Base-by-base conservation (phyloP, 1,140 invertebrate species). In the Neelides sp. region DNA sequence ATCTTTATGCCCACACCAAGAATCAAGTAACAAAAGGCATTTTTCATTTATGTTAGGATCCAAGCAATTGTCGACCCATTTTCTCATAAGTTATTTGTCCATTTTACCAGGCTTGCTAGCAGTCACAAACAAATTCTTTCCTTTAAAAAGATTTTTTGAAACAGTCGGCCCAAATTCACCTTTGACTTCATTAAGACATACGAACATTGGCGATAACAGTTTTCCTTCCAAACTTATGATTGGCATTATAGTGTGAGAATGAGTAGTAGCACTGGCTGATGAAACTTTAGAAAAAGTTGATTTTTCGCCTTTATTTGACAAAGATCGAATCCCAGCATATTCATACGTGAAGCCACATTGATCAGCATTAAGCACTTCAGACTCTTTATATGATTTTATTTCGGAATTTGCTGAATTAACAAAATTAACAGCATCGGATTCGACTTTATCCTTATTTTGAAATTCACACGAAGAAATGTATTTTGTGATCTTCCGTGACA, bases 321-420 rank as follows among this genome's bases (percentile, higher is more conserved):
- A 24, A 10, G 43, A 28, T 19, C 43, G 20, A 13, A 12, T 7
- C 12, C 5, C 5, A 12, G 43, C 8, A 13, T 15, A 10, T 45
- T 45, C 43, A 24, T 45, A 22, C 13, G 10, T 45, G 27, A 45
- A 45, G 5, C 43, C 43, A 45, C 10, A 27, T 19, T 45, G 43
- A 24, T 45, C 43, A 13, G 17, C 13, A 22, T 45, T 45, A 28
- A 28, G 13, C 5, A 45, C 17, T 17, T 37, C 39, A 13, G 40
- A 10, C n/a, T 15, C 15, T 28, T 10, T 10, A 45, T 8, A 28
- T 22, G 8, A 19, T 45, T 8, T 34, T 15, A 8, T 10, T 10
- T 34, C 15, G 8, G 8, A 8, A 8, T 34, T 34, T 8, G 15
- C 30, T 34, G 8, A 10, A 10, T 34, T 8, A 8, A 34, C 30